These are phyloP conservation scores for Alcis repandata DNA, from an alignment of 2,888 invertebrate genomes.

Conservation along the genomic window DNA sequence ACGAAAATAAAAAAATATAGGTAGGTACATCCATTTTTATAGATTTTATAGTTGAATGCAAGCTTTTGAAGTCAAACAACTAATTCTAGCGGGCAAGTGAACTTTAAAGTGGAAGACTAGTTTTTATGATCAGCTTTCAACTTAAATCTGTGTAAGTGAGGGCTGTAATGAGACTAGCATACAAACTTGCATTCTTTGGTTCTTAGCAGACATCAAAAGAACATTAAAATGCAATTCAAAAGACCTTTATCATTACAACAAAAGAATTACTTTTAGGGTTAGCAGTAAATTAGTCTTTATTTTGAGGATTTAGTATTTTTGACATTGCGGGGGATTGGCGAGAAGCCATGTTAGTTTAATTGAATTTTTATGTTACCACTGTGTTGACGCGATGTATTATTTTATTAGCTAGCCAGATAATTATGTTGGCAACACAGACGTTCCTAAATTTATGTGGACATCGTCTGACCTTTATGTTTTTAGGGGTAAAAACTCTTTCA, in stretches of 20 bases:
- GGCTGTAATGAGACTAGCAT: background rate
- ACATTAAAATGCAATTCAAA: conserved; percentile 15
- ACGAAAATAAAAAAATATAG: too few relatives aligned
- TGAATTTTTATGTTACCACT: conserved; percentile 13
- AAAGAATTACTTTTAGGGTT: background rate
- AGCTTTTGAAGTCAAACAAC: background rate
- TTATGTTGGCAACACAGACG: conserved; percentile 10
- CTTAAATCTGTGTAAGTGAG: background rate
- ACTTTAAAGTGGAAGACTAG: background rate
- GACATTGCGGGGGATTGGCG: conserved; percentile 4
- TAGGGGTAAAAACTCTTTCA: background rate
- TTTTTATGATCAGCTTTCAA: conserved; percentile 3
- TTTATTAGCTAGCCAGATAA: conserved; percentile 15
- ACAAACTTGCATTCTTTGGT: conserved; percentile 3
- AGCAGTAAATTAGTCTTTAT: background rate
- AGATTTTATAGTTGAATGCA: too few relatives aligned
- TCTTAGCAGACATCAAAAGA: conserved; percentile 9
- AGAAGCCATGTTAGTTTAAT: conserved; percentile 12
- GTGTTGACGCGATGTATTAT: conserved; percentile 1
- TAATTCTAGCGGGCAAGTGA: background rate
- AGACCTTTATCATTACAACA: background rate
- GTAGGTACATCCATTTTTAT: too few relatives aligned
- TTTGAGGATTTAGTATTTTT: conserved; percentile 5
- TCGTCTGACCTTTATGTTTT: background rate
- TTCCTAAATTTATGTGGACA: conserved; percentile 8